phyloP scores from a whole-genome alignment of 2,888 invertebrate genomes.

The Aphelenchoides bicaudatus region DNA sequence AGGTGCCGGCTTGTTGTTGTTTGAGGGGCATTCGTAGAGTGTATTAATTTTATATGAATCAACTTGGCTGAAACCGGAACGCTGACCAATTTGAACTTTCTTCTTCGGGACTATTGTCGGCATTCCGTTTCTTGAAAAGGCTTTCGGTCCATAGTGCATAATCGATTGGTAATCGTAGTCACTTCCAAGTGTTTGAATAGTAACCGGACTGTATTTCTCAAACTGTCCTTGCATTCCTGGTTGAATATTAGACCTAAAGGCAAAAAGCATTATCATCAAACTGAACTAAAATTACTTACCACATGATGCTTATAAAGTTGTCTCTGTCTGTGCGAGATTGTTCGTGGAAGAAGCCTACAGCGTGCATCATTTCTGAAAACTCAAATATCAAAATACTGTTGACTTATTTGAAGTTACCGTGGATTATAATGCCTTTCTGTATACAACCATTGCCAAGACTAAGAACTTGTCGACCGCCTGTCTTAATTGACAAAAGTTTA shows the following conservation, averaged over 20 bases:
- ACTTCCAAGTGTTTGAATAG: conserved; percentile 55
- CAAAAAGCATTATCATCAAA: background rate
- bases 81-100: conserved; percentile 52
- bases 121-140: conserved; percentile 56
- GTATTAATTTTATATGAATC: conserved; percentile 57
- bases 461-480: conserved; percentile 49
- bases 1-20: background rate
- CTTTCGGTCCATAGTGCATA: conserved; percentile 59
- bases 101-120: conserved; percentile 57
- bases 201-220: conserved; percentile 57
- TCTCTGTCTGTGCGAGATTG: conserved; percentile 41
- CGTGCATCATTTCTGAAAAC: conserved; percentile 56
- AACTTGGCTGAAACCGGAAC: conserved; percentile 55
- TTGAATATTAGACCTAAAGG: conserved; percentile 56
- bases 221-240: conserved; percentile 59
- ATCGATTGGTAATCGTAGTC: conserved; percentile 57
- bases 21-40: conserved; percentile 54
- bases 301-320: no score
- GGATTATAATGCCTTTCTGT: conserved; percentile 59
- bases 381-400: background rate
- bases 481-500: conserved; percentile 19
- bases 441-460: conserved; percentile 59
- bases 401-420: conserved; percentile 33
- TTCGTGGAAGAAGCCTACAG: conserved; percentile 59
- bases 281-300: conserved; percentile 30